These are phyloP conservation scores for Zele albiditarsus DNA, from an alignment of 2,888 invertebrate genomes.

Conservation along the genomic window DNA sequence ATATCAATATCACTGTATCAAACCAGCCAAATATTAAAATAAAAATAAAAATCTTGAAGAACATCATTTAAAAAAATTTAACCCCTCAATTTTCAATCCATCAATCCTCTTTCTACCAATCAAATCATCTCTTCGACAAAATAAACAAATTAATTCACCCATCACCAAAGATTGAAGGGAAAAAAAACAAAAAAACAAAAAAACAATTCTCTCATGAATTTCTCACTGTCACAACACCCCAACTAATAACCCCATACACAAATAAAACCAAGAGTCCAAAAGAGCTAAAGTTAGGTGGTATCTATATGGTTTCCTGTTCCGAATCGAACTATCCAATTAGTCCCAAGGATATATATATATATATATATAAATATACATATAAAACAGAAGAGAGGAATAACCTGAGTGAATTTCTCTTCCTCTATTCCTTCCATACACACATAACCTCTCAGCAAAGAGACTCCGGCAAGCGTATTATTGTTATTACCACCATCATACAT, in stretches of 20 bases:
- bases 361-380: too few species aligned
- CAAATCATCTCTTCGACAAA: neutral
- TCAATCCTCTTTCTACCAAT: neutral
- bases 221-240: neutral
- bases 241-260: neutral
- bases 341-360: constrained; percentile 41
- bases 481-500: neutral
- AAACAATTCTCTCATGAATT: constrained; percentile 13
- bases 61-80: too few species aligned
- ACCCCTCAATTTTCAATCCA: too few species aligned
- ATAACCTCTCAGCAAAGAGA: neutral
- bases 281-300: neutral
- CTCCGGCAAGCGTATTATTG: constrained; percentile 30
- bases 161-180: neutral
- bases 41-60: too few species aligned
- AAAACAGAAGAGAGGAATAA: constrained; percentile 5
- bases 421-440: neutral
- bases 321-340: constrained; percentile 69
- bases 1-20: too few species aligned
- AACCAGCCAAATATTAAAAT: too few species aligned
- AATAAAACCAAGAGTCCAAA: neutral
- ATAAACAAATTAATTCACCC: neutral
- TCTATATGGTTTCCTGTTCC: constrained; percentile 43
- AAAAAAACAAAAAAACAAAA: too few species aligned
- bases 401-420: constrained; percentile 1